Conservation (phyloP, 2,113 vertebrate genomes). For the Macroglossus sobrinus region DNA sequence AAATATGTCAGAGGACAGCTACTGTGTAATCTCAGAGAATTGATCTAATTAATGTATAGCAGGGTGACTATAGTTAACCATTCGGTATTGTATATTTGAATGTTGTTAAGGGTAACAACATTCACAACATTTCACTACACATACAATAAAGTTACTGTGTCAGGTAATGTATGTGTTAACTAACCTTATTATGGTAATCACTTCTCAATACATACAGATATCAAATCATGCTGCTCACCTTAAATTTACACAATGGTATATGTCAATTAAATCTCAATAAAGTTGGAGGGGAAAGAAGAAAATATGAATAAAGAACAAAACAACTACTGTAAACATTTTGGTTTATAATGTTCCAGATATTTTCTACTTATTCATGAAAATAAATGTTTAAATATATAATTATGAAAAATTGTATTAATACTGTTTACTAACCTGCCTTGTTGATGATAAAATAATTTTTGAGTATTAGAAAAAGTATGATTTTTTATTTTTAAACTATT, state of each 20-base stretch:
- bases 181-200: background rate
- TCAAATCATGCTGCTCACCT: background rate
- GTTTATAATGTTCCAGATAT: background rate
- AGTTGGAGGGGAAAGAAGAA: background rate
- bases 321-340: background rate
- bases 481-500: background rate
- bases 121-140: too few relatives aligned
- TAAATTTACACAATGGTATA: background rate
- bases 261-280: background rate
- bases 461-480: background rate
- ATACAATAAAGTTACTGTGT: background rate
- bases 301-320: background rate
- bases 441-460: background rate
- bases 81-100: background rate
- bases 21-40: background rate
- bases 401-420: background rate
- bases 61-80: background rate
- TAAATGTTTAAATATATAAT: background rate
- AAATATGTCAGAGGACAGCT: background rate
- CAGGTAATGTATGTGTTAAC: background rate
- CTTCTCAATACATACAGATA: background rate
- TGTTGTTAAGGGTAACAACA: background rate
- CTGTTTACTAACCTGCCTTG: background rate
- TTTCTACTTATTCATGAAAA: background rate
- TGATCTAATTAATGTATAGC: background rate